A percentile compares a stretch with the other conserved stretches of the same genome.
Evolutionary conservation across 2,797 vertebrate species (phyloP).

Genomic region (Artibeus lituratus): DNA sequence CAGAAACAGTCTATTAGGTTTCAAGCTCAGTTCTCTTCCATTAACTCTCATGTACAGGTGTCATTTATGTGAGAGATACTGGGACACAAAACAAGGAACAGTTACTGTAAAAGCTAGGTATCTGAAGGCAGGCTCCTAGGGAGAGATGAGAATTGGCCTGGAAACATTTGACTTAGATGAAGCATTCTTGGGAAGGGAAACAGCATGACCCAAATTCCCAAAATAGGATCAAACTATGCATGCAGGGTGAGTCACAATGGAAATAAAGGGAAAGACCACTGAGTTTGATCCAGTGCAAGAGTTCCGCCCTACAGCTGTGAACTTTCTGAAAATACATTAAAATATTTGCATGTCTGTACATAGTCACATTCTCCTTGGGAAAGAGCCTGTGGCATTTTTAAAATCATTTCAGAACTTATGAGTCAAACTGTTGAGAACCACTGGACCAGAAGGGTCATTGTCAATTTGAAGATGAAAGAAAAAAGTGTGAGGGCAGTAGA

Average conservation of each 20-base stretch:
- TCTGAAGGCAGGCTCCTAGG: neutral
- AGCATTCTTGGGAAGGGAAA: neutral
- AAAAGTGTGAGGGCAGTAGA: neutral
- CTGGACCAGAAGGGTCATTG: neutral
- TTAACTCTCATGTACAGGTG: neutral
- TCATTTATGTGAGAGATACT: neutral
- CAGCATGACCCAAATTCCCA: neutral
- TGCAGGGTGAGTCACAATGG: neutral
- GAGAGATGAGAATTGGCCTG: neutral
- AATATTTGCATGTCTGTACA: neutral
- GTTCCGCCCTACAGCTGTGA: neutral
- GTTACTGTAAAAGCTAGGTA: neutral
- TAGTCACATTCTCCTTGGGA: neutral
- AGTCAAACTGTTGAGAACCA: neutral
- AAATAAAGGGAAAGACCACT: neutral
- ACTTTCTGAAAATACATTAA: neutral
- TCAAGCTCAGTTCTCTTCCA: neutral
- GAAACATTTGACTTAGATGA: conserved; percentile 8
- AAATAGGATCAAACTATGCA: neutral
- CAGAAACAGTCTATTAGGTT: neutral
- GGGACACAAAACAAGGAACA: neutral
- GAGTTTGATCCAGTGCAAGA: neutral
- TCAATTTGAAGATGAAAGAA: neutral
- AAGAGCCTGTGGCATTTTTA: neutral
- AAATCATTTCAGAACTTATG: neutral